These are phyloP conservation scores for Turdus rufiventris DNA, from an alignment of 2,113 vertebrate species.

Conservation along the genomic window DNA sequence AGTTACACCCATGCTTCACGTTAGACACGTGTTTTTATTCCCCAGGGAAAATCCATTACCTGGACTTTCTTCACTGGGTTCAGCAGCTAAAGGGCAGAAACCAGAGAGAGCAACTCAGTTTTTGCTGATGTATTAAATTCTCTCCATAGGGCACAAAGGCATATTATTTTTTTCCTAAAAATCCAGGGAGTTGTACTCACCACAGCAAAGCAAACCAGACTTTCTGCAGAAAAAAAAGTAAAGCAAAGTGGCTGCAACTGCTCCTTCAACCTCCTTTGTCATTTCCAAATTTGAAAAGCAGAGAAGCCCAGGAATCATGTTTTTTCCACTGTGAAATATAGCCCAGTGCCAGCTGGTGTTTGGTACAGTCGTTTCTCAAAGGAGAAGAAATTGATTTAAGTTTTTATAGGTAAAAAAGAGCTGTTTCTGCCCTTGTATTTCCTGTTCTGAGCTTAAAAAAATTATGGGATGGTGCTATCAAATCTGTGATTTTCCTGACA, in stretches of 20 bases:
- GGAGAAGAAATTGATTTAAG: background rate
- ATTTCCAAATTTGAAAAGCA: background rate
- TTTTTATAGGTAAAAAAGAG: background rate
- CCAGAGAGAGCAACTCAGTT: background rate
- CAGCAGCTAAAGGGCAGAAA: background rate
- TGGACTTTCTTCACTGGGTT: background rate
- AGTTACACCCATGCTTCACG: background rate
- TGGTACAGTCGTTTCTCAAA: background rate
- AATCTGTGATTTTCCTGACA: background rate
- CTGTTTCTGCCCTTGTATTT: background rate
- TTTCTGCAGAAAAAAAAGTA: background rate
- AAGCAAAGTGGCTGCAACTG: background rate
- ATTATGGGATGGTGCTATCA: background rate
- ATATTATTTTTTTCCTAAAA: background rate
- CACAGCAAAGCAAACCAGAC: background rate
- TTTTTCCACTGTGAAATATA: background rate
- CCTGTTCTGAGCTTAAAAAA: background rate
- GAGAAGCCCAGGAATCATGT: background rate
- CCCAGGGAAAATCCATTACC: background rate
- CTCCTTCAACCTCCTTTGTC: background rate
- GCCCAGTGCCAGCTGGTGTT: background rate
- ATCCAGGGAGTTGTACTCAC: background rate
- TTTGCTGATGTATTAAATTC: background rate
- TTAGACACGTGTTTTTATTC: fast-evolving
- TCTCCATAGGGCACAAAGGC: background rate